Conservation (phyloP, 2,797 vertebrate species). For the Catamblyrhynchus diadema region DNA sequence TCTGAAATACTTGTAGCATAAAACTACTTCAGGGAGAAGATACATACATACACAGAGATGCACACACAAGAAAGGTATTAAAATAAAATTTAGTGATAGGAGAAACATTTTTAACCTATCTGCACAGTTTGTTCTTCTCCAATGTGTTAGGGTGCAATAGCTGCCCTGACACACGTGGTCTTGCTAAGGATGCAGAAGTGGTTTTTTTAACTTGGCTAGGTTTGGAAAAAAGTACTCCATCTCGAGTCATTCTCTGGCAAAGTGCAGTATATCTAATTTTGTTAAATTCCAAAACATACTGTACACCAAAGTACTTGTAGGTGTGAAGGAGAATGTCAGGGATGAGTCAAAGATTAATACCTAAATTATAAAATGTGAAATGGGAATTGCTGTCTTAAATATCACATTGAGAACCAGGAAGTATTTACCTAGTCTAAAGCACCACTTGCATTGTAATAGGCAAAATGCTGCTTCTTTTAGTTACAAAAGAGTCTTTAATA, state of each 20-base stretch:
- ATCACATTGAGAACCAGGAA: conserved; percentile 59
- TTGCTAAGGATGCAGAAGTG: conserved; percentile 5
- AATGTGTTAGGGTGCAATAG: background rate
- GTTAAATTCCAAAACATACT: conserved; percentile 69
- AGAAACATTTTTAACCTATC: background rate
- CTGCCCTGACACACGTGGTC: background rate
- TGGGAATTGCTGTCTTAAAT: conserved; percentile 64
- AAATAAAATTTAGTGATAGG: background rate
- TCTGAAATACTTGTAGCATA: background rate
- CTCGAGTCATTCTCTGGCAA: conserved; percentile 41
- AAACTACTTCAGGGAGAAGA: background rate
- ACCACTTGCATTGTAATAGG: background rate
- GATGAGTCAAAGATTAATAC: conserved; percentile 79
- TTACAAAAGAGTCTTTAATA: background rate
- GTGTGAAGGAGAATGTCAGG: conserved; percentile 76
- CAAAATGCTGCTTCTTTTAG: background rate
- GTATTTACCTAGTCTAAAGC: conserved; percentile 57
- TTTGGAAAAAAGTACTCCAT: background rate
- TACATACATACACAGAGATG: background rate
- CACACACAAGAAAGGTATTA: background rate
- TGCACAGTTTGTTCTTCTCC: background rate
- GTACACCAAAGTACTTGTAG: conserved; percentile 70
- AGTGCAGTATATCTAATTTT: conserved; percentile 62
- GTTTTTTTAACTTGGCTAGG: background rate
- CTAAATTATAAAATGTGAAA: conserved; percentile 71